These are phyloP conservation scores for Plectropomus leopardus DNA, from an alignment of 2,113 vertebrate genomes.

Conservation along the genomic window DNA sequence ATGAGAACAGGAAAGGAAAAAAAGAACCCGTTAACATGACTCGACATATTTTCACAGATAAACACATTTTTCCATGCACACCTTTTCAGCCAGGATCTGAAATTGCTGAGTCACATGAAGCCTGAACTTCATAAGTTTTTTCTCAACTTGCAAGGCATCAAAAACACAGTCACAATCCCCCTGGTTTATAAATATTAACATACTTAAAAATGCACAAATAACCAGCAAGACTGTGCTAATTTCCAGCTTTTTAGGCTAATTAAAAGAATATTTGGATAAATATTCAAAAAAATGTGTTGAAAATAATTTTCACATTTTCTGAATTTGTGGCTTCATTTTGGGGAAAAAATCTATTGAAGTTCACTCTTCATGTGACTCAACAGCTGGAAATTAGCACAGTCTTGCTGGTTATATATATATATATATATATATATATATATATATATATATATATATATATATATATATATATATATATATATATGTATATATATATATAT, in stretches of 20 bases:
- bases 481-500: too few species aligned
- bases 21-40: conserved; percentile 35
- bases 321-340: too few species aligned
- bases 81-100: not conserved
- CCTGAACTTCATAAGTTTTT: not conserved
- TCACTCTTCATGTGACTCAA: too few species aligned
- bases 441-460: too few species aligned
- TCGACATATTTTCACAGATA: conserved; percentile 36
- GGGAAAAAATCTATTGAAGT: too few species aligned
- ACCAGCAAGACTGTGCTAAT: not conserved
- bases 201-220: not conserved
- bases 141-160: not conserved
- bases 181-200: not conserved
- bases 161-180: not conserved
- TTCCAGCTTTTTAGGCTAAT: not conserved
- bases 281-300: too few species aligned
- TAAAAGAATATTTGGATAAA: not conserved
- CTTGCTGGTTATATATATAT: not conserved
- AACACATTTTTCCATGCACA: conserved; percentile 15
- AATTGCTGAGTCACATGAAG: not conserved
- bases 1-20: not conserved
- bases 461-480: too few species aligned
- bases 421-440: too few species aligned
- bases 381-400: not conserved
- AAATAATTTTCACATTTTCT: too few species aligned